Conservation (phyloP, 2,797 vertebrate species). For the Linurgus olivaceus region DNA sequence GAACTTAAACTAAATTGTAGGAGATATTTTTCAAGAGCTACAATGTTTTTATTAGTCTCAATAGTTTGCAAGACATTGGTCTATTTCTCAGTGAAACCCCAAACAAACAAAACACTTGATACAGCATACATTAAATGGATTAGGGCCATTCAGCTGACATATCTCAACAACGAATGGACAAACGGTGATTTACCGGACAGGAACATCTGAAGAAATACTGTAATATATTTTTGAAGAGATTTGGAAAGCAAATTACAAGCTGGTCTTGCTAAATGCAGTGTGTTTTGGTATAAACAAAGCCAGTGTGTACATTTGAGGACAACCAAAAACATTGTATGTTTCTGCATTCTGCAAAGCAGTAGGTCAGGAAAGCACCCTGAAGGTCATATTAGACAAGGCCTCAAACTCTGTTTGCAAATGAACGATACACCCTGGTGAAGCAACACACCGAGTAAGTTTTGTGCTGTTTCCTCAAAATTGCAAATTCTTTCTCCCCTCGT, state of each 20-base stretch:
- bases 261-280: not conserved
- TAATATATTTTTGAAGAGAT: not conserved
- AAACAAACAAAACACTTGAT: not conserved
- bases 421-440: fast-evolving
- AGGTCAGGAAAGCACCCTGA: not conserved
- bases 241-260: not conserved
- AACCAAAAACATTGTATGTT: not conserved
- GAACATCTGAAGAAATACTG: not conserved
- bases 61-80: not conserved
- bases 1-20: not conserved
- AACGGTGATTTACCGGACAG: not conserved
- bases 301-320: not conserved
- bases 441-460: not conserved
- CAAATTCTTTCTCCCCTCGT: not conserved
- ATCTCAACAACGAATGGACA: not conserved
- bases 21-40: not conserved
- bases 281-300: not conserved
- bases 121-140: not conserved
- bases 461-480: not conserved
- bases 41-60: not conserved
- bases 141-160: not conserved
- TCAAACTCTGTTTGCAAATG: not conserved
- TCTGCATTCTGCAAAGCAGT: not conserved
- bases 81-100: not conserved
- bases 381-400: not conserved